Base-by-base conservation (phyloP, 2,888 invertebrate genomes). In the Limnephilus marmoratus region DNA sequence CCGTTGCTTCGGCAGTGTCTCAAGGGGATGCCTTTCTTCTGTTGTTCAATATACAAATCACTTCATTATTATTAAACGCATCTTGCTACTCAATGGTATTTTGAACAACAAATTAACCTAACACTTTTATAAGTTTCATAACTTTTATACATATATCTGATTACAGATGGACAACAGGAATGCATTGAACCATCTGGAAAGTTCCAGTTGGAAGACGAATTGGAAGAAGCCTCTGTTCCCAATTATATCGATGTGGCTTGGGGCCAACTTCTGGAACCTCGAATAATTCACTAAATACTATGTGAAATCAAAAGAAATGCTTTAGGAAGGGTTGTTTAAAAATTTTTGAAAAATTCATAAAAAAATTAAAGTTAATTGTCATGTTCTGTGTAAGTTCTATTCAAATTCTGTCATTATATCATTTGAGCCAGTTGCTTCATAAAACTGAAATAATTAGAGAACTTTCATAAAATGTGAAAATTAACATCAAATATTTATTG, bases 101-200 rank as follows among this genome's bases (percentile, higher is more conserved):
- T 68, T 0, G 11, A 45, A 45, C 45, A 45, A 45, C 45, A 11
- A 45, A 24, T 68, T 68, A 68, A 83, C 34, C 11, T 11, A 24
- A 37, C 9, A 83, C 83, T 37, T 83, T 83, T 5, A 37, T 18
- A 34, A 34, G 15, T 83, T 18, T 13, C 53, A 68, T 68, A 9
- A 68, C 24, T 24, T 24, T 68, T 68, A 68, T 68, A 15, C 49
- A 49, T 15, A 7, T 68, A n/a, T 83, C 83, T 37, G 37, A 68
- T 83, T 91, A 3, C 92, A 95, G 95, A 94, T 92, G 95, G 95
- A 1, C 93, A 94, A 88, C 94, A 94, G 1, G 94, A 94, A 2
- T 94, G 95, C 34, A 92, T 94, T 92, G 93, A 94, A 29, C 95
- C 95, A 18, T 92, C 94, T 49, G 95, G 95, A 45, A 95, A 95